Evolutionary conservation across 2,113 vertebrate genomes (phyloP).

Genomic region (Mus pahari): DNA sequence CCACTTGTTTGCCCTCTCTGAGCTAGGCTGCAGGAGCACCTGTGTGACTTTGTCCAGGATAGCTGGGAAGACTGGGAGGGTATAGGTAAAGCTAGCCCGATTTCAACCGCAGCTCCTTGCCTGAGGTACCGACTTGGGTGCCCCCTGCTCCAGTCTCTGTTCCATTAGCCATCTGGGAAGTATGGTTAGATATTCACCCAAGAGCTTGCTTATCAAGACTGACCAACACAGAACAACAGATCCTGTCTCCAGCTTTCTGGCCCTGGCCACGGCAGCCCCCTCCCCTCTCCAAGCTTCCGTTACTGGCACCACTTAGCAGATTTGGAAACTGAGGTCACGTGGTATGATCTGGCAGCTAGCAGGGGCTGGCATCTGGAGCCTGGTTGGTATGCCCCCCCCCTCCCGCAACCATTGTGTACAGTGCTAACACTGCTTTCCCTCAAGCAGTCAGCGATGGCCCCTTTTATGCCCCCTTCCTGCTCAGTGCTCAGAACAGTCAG

Average conservation of each 20-base stretch:
- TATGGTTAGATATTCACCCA: neutral
- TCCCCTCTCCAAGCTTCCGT: accelerated
- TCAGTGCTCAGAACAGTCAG: neutral
- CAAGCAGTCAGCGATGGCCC: no score
- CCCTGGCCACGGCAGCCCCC: no score
- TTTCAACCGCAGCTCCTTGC: neutral
- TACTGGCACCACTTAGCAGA: neutral
- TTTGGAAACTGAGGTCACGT: neutral
- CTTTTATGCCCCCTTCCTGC: accelerated
- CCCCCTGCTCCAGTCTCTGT: accelerated
- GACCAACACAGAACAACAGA: neutral
- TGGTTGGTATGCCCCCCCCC: neutral
- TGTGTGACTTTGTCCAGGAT: accelerated
- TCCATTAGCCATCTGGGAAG: neutral
- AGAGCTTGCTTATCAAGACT: neutral
- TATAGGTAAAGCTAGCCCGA: accelerated
- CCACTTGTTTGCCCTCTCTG: neutral
- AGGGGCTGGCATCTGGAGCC: neutral
- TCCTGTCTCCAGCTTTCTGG: no score
- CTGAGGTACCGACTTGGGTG: neutral
- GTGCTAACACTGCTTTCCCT: accelerated
- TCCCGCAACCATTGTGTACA: neutral
- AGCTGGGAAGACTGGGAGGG: neutral
- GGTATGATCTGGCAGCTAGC: accelerated
- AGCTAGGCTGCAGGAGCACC: neutral